phyloP scores from a whole-genome alignment of 2,888 invertebrate species.

The Cerastoderma edule region DNA sequence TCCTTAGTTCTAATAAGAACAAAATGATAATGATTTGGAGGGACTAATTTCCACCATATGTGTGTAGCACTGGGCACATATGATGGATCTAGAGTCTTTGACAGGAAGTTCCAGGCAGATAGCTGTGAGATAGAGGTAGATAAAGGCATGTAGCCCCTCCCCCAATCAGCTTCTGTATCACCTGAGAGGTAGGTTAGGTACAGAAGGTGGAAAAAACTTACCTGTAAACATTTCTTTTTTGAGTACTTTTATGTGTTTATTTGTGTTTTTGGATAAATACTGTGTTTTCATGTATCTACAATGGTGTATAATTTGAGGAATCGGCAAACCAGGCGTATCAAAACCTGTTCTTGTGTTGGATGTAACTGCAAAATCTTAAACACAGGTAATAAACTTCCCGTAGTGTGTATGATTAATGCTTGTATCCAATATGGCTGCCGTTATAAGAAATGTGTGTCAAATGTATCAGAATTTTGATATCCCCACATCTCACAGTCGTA shows the following conservation, averaged over 20 bases:
- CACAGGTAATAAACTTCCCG: conserved; percentile 34
- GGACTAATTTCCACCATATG: too few relatives aligned
- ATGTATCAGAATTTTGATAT: conserved; percentile 2
- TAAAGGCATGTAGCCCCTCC: conserved; percentile 22
- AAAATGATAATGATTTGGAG: too few relatives aligned
- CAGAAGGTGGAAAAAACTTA: conserved; percentile 21
- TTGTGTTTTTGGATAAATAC: too few relatives aligned
- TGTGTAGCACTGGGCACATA: too few relatives aligned
- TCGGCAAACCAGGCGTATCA: conserved; percentile 42
- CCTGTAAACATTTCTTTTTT: background rate
- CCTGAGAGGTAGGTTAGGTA: conserved; percentile 23
- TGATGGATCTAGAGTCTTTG: too few relatives aligned
- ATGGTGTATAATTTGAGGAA: conserved; percentile 56
- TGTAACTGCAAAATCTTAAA: conserved; percentile 35
- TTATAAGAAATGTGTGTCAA: background rate
- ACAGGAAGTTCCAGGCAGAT: conserved; percentile 4
- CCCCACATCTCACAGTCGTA: conserved; percentile 15
- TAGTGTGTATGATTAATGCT: conserved; percentile 21
- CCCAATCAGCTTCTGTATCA: background rate
- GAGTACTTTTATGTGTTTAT: background rate
- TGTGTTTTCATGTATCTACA: too few relatives aligned
- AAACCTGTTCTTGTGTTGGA: conserved; percentile 43
- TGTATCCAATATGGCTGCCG: conserved; percentile 35
- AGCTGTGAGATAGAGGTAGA: conserved; percentile 3
- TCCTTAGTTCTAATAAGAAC: too few relatives aligned